phyloP scores from a whole-genome alignment of 2,113 vertebrate genomes.

The Brienomyrus brachyistius region DNA sequence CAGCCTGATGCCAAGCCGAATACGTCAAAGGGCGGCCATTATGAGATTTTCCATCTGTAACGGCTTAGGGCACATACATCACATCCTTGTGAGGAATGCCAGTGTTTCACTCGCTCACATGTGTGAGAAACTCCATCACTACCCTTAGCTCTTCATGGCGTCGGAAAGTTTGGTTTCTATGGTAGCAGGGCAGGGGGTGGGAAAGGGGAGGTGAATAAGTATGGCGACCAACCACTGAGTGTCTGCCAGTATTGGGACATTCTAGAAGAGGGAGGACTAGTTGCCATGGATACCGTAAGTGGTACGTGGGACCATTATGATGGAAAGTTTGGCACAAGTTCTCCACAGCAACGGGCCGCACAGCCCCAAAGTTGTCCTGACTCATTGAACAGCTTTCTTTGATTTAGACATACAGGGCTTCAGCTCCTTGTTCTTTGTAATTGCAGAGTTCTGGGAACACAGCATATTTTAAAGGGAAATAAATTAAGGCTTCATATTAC shows the following conservation, averaged over 20 bases:
- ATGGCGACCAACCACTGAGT: constrained; percentile 19
- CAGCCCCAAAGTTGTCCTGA: background rate
- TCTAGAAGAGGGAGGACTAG: constrained; percentile 29
- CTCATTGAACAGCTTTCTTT: background rate
- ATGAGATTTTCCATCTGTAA: constrained; percentile 13
- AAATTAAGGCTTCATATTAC: background rate
- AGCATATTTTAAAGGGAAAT: background rate
- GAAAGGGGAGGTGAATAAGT: background rate
- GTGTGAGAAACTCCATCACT: background rate
- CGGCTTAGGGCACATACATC: background rate
- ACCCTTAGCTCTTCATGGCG: background rate
- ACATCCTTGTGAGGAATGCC: background rate
- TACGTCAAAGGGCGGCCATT: constrained; percentile 12
- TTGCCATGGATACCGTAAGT: constrained; percentile 45
- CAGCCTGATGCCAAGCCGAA: background rate
- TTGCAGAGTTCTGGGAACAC: background rate
- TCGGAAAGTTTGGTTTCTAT: background rate
- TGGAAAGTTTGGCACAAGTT: constrained; percentile 6
- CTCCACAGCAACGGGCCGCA: constrained; percentile 1
- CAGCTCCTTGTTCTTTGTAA: background rate
- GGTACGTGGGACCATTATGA: constrained; percentile 2
- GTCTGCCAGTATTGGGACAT: constrained; percentile 31
- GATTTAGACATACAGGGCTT: background rate
- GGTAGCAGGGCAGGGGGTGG: background rate
- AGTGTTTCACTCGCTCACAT: background rate